phyloP scores from a whole-genome alignment of 1,140 invertebrate species.

The Drosophila varians region DNA sequence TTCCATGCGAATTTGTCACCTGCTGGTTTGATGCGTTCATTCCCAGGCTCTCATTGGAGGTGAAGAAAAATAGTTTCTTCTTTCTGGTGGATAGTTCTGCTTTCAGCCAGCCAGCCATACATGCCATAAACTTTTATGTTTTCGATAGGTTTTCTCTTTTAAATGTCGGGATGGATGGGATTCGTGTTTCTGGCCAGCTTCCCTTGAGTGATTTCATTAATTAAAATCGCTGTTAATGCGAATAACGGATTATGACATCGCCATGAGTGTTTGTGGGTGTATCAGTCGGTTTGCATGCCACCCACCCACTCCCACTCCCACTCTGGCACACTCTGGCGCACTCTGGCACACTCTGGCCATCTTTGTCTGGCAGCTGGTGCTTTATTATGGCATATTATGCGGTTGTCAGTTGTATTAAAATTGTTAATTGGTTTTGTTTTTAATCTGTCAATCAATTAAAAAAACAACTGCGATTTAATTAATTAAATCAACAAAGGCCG shows the following conservation, averaged over 20 bases:
- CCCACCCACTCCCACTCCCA: not conserved
- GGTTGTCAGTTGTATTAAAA: conserved; percentile 77
- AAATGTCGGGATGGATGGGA: not conserved
- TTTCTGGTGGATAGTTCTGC: not conserved
- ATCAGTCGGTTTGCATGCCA: conserved; percentile 43
- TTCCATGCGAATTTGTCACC: not conserved
- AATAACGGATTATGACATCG: conserved; percentile 76
- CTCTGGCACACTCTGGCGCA: not conserved
- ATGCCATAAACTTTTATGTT: not conserved
- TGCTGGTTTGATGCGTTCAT: conserved; percentile 30
- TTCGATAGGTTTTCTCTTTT: not conserved
- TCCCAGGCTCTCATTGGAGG: not conserved
- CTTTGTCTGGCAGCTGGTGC: conserved; percentile 28
- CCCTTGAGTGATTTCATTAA: conserved; percentile 71
- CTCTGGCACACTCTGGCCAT: conserved; percentile 4
- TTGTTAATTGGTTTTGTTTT: conserved; percentile 83
- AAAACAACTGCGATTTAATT: conserved; percentile 83
- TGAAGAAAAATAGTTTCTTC: conserved; percentile 2
- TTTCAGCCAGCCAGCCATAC: not conserved
- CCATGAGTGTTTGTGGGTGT: conserved; percentile 46
- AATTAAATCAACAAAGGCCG: conserved; percentile 81
- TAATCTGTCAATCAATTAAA: conserved; percentile 83
- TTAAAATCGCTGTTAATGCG: conserved; percentile 79
- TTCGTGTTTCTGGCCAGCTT: conserved; percentile 22
- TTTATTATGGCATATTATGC: conserved; percentile 80